Evolutionary conservation across 1,140 invertebrate genomes (phyloP).

Genomic region (Drosophila obscura): DNA sequence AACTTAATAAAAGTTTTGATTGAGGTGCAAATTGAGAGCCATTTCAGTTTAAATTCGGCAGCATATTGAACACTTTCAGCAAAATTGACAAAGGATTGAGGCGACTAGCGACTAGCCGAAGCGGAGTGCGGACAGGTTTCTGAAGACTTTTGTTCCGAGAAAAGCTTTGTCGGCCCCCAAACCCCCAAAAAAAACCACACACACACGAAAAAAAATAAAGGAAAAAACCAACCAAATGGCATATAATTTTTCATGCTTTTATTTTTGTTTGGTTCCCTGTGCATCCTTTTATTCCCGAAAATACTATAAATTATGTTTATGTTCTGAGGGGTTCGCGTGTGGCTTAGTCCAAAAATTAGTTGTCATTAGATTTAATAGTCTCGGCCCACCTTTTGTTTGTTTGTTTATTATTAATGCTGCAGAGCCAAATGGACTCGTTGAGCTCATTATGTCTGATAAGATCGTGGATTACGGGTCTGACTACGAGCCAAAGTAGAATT

Average conservation of each 20-base stretch:
- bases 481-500: constrained; percentile 52
- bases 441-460: constrained; percentile 50
- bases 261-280: background rate
- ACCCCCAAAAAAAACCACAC: too few species aligned
- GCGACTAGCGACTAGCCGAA: background rate
- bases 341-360: constrained; percentile 56
- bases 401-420: constrained; percentile 54
- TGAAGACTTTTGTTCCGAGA: constrained; percentile 21
- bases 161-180: constrained; percentile 15
- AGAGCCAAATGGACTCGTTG: constrained; percentile 33
- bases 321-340: constrained; percentile 22
- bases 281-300: constrained; percentile 31
- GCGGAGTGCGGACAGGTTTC: constrained; percentile 4
- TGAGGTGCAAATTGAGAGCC: constrained; percentile 32
- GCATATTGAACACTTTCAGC: background rate
- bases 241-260: constrained; percentile 70
- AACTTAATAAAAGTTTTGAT: constrained; percentile 44
- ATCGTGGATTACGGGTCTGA: constrained; percentile 17
- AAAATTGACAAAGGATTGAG: too few species aligned
- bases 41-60: constrained; percentile 8
- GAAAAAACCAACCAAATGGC: constrained; percentile 50
- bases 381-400: constrained; percentile 35
- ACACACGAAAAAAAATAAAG: too few species aligned
- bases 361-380: constrained; percentile 65
- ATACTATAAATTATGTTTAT: constrained; percentile 60